These are phyloP conservation scores for Peromyscus eremicus DNA, from an alignment of 2,797 vertebrate genomes.

Conservation along the genomic window DNA sequence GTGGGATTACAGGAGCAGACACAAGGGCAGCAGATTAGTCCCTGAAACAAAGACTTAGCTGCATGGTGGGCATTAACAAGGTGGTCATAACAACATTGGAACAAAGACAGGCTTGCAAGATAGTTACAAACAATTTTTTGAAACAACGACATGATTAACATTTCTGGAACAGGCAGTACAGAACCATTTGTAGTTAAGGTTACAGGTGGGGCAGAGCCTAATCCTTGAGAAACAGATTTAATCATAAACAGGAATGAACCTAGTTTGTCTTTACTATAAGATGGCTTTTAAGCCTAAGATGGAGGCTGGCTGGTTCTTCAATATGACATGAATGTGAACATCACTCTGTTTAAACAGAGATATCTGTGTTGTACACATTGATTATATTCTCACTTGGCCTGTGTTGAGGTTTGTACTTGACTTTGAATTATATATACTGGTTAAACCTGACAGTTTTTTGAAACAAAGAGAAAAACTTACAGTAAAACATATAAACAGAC, in stretches of 20 bases:
- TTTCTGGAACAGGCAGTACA: neutral
- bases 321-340: neutral
- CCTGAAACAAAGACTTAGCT: neutral
- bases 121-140: neutral
- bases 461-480: neutral
- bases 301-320: neutral
- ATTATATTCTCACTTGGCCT: neutral
- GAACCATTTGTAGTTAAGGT: neutral
- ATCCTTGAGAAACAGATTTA: neutral
- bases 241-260: neutral
- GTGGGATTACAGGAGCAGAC: neutral
- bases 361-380: neutral
- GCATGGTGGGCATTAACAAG: neutral
- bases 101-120: neutral
- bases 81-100: neutral
- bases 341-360: neutral
- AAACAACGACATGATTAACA: neutral
- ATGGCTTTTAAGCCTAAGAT: neutral
- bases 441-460: neutral
- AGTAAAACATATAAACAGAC: neutral
- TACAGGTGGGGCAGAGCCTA: neutral
- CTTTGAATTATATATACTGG: neutral
- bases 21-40: neutral
- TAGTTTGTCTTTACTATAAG: neutral
- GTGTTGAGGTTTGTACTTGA: neutral